Percentiles rank a stretch among this genome's conserved stretches.
Conservation (phyloP, 2,113 vertebrate species). For the Sebastes schlegelii region DNA sequence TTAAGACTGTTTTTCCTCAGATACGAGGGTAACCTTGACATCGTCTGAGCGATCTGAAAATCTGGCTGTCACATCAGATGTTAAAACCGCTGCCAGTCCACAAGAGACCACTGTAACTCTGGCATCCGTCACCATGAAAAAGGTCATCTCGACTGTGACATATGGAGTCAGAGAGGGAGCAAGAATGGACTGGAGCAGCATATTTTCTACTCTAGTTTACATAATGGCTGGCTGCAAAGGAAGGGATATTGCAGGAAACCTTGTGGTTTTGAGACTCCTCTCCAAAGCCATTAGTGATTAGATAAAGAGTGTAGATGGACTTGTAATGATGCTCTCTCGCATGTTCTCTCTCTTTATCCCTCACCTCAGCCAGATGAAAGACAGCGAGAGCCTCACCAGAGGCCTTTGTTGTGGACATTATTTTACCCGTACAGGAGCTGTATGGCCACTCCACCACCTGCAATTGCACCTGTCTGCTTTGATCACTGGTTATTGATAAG, state of each 20-base stretch:
- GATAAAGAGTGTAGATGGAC: conserved; percentile 75
- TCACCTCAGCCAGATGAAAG: conserved; percentile 69
- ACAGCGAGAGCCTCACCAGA: conserved; percentile 29
- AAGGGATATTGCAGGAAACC: conserved; percentile 44
- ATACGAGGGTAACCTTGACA: conserved; percentile 38
- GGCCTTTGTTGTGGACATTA: conserved; percentile 67
- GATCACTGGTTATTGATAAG: conserved; percentile 54
- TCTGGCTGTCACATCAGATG: conserved; percentile 54
- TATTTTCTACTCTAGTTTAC: conserved; percentile 63
- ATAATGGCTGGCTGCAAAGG: conserved; percentile 59
- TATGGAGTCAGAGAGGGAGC: conserved; percentile 18
- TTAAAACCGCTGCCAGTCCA: conserved; percentile 41
- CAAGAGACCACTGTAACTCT: conserved; percentile 48
- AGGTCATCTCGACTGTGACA: conserved; percentile 53
- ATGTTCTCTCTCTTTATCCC: conserved; percentile 53
- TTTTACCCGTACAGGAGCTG: conserved; percentile 33
- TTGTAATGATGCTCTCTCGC: conserved; percentile 74
- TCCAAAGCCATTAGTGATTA: conserved; percentile 78
- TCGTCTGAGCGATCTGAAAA: conserved; percentile 27
- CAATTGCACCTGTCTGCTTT: conserved; percentile 66
- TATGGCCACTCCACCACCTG: conserved; percentile 59
- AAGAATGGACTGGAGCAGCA: conserved; percentile 33
- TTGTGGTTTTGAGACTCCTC: conserved; percentile 68
- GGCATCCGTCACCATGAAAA: conserved; percentile 50
- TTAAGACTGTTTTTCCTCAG: neutral